Percentiles rank a stretch among this genome's conserved stretches.
Conservation (phyloP, 2,797 vertebrate species). For the Cichlasoma orientale region DNA sequence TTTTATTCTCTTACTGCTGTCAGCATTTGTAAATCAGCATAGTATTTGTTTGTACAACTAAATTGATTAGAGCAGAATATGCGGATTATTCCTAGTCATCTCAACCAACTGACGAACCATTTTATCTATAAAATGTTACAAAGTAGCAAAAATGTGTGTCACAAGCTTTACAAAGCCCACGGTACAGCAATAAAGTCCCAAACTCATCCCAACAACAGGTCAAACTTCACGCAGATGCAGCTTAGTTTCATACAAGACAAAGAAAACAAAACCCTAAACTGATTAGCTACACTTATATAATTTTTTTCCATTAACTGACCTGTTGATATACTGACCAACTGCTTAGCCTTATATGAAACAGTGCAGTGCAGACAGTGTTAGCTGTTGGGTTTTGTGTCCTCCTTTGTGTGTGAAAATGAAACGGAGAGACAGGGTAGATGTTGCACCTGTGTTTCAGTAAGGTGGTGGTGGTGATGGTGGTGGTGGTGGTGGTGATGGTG, state of each 20-base stretch:
- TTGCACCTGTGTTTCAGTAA: conserved; percentile 41
- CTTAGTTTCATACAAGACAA: neutral
- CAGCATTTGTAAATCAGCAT: too few relatives aligned
- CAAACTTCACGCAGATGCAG: neutral
- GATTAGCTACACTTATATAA: neutral
- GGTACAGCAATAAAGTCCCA: neutral
- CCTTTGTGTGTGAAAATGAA: neutral
- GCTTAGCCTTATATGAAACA: neutral
- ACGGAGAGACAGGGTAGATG: conserved; percentile 11
- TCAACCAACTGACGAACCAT: too few relatives aligned
- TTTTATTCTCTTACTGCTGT: too few relatives aligned
- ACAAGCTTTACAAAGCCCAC: too few relatives aligned
- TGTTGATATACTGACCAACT: neutral
- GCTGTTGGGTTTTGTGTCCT: neutral
- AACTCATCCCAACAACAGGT: neutral
- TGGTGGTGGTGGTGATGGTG: conserved; percentile 1
- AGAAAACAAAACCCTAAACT: neutral
- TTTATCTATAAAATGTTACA: too few relatives aligned
- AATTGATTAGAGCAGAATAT: too few relatives aligned
- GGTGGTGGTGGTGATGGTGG: neutral
- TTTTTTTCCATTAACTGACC: neutral
- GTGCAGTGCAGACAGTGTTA: neutral
- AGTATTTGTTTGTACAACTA: too few relatives aligned
- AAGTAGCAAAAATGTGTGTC: too few relatives aligned
- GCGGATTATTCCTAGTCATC: too few relatives aligned